A percentile compares a stretch with the other conserved stretches of the same genome.
phyloP scores from a whole-genome alignment of 2,113 vertebrate species.

The Oncorhynchus keta region DNA sequence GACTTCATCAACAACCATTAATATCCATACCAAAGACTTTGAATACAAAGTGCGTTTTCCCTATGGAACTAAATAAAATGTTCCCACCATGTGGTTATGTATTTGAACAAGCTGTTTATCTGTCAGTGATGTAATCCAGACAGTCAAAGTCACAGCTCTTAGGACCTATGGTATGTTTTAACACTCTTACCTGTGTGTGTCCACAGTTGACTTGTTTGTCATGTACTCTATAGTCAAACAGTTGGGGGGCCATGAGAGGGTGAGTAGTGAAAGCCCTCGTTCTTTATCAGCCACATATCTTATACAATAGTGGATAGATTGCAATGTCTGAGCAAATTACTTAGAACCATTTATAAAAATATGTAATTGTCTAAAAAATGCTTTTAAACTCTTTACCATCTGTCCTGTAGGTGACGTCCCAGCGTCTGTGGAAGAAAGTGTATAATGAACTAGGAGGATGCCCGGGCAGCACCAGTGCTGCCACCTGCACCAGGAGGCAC shows the following conservation, averaged over 20 bases:
- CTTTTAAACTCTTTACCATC: background rate
- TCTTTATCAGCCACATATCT: background rate
- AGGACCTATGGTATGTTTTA: too few relatives aligned
- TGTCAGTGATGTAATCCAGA: too few relatives aligned
- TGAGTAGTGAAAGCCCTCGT: slow-evolving; percentile 41
- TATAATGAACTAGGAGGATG: slow-evolving; percentile 81
- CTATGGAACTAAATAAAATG: background rate
- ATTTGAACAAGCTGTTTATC: too few relatives aligned
- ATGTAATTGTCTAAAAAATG: background rate
- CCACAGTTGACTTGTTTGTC: slow-evolving; percentile 79
- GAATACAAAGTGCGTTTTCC: background rate
- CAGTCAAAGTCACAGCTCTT: too few relatives aligned
- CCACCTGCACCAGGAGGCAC: slow-evolving; percentile 81
- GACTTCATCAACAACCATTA: background rate
- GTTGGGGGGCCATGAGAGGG: slow-evolving; percentile 76
- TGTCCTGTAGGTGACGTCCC: slow-evolving; percentile 68
- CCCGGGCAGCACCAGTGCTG: slow-evolving; percentile 80
- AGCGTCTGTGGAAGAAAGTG: slow-evolving; percentile 78
- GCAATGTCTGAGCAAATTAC: too few relatives aligned
- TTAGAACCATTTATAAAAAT: too few relatives aligned
- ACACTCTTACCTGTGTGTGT: background rate
- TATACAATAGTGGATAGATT: background rate
- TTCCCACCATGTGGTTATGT: background rate
- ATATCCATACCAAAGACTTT: background rate
- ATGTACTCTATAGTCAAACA: slow-evolving; percentile 76